phyloP scores from a whole-genome alignment of 2,113 vertebrate genomes.

The Rhadina sibilatrix region DNA sequence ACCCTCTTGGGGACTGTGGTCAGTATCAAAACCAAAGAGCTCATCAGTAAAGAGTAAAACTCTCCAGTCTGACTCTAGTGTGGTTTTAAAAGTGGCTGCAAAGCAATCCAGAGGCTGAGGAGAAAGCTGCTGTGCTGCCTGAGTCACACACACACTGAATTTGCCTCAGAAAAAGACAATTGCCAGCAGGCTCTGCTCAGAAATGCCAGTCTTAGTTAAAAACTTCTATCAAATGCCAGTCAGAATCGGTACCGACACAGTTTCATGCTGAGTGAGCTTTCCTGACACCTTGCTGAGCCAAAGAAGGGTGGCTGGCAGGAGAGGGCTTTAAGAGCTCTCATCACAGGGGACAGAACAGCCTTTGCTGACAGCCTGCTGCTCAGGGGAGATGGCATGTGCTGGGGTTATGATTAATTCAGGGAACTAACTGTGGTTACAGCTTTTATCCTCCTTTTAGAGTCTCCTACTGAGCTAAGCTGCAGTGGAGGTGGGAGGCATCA shows the following conservation, averaged over 20 bases:
- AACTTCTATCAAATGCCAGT: neutral
- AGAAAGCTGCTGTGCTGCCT: neutral
- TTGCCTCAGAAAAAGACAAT: slow-evolving; percentile 5
- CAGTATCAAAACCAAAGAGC: neutral
- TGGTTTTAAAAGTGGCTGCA: neutral
- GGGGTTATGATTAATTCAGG: slow-evolving; percentile 42
- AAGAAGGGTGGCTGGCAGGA: neutral
- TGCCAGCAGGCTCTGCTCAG: neutral
- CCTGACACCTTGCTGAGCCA: slow-evolving; percentile 18
- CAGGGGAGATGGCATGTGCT: neutral
- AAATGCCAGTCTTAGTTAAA: slow-evolving; percentile 12
- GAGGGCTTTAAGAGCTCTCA: neutral
- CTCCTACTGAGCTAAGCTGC: neutral
- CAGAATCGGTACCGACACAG: neutral
- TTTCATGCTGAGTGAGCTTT: neutral
- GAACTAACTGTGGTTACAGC: neutral
- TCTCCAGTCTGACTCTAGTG: neutral
- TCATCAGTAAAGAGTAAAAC: neutral
- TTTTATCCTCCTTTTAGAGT: slow-evolving; percentile 14
- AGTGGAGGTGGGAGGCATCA: neutral
- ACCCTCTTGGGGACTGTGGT: neutral
- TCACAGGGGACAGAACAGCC: neutral
- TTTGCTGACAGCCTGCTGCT: slow-evolving; percentile 13
- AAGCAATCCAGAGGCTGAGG: neutral
- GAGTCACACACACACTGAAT: neutral